Percentiles rank a stretch among this genome's conserved stretches.
Evolutionary conservation across 2,888 invertebrate genomes (phyloP).

Genomic region (Pterobdella sp.): DNA sequence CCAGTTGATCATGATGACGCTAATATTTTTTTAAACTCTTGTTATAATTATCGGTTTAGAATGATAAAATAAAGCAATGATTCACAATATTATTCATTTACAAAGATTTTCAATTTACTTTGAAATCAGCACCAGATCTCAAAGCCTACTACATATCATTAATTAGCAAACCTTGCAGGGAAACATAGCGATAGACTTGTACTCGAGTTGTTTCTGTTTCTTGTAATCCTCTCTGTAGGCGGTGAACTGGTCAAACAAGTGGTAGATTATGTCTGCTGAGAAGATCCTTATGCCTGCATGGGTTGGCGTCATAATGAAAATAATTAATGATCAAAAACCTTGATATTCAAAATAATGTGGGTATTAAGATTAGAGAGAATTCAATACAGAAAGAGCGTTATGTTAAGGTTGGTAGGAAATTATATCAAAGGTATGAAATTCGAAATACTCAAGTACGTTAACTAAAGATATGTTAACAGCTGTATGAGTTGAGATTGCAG

Average conservation of each 20-base stretch:
- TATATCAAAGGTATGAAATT: not conserved
- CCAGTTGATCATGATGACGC: no score
- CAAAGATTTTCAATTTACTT: no score
- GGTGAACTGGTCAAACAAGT: conserved; percentile 93
- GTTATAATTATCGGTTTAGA: no score
- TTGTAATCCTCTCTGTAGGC: conserved; percentile 70
- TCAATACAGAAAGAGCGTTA: not conserved
- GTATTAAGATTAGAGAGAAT: not conserved
- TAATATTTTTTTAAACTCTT: no score
- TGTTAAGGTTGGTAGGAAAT: no score
- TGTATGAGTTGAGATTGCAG: not conserved
- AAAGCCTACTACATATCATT: no score
- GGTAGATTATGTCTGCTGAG: conserved; percentile 96
- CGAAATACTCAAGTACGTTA: not conserved
- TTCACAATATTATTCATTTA: no score
- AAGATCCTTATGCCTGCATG: conserved; percentile 65
- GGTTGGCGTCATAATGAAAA: not conserved
- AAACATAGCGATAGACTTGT: conserved; percentile 93
- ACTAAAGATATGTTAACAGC: not conserved
- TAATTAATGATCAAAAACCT: no score
- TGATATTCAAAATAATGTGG: not conserved
- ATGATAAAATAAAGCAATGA: no score
- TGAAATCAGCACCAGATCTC: no score
- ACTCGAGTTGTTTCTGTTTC: conserved; percentile 82
- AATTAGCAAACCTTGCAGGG: conserved; percentile 75